A percentile compares a stretch with the other conserved stretches of the same genome.
phyloP scores from a whole-genome alignment of 2,888 invertebrate species.

The Lymantria monacha region DNA sequence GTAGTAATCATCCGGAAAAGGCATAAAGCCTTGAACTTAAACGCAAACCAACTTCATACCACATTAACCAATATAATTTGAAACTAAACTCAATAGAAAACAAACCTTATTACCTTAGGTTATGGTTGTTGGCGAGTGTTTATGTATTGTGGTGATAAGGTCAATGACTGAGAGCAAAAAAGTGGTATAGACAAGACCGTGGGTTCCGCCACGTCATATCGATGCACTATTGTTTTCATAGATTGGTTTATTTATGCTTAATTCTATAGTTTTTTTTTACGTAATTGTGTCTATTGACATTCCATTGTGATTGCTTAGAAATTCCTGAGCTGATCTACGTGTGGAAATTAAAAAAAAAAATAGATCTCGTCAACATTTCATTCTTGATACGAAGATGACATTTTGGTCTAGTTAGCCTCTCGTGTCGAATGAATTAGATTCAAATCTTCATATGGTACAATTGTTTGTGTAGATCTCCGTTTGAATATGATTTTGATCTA shows the following conservation, averaged over 20 bases:
- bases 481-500: no score
- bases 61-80: constrained; percentile 2
- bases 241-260: constrained; percentile 17
- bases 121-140: neutral
- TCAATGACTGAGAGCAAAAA: constrained; percentile 49
- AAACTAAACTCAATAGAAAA: constrained; percentile 16
- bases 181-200: constrained; percentile 42
- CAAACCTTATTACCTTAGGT: constrained; percentile 5
- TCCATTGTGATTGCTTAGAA: neutral
- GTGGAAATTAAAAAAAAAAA: neutral
- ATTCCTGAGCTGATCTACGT: neutral
- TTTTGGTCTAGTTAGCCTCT: no score
- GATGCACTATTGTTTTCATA: constrained; percentile 35
- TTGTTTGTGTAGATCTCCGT: no score
- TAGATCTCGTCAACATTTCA: no score
- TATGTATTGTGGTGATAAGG: constrained; percentile 22
- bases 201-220: constrained; percentile 39
- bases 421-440: no score
- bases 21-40: constrained; percentile 53
- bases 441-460: no score
- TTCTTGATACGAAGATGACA: no score
- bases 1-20: constrained; percentile 39
- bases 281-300: constrained; percentile 1
- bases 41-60: constrained; percentile 32
- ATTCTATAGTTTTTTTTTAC: constrained; percentile 15